Percentiles rank a stretch among this genome's conserved stretches.
These are phyloP conservation scores for Hylyphantes graminicola DNA, from an alignment of 1,140 invertebrate genomes.

Conservation along the genomic window DNA sequence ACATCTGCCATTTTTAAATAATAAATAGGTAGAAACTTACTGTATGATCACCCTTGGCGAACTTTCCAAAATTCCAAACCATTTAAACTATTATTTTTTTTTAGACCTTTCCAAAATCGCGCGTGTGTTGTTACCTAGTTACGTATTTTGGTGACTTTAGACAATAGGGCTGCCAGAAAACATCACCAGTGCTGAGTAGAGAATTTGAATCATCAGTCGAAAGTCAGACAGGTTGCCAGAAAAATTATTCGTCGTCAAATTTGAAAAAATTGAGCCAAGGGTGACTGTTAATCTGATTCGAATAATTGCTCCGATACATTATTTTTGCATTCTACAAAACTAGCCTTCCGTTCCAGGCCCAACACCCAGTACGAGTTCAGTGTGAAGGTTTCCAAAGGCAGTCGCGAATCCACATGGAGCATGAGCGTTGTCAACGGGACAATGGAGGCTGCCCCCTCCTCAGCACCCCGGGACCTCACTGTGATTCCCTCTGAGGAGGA, in stretches of 20 bases:
- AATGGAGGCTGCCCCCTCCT: constrained; percentile 74
- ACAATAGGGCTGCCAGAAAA: too few species aligned
- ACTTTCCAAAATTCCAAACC: too few species aligned
- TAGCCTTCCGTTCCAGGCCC: constrained; percentile 71
- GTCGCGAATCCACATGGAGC: constrained; percentile 89
- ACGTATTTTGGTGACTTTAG: too few species aligned
- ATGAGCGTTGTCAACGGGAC: constrained; percentile 92
- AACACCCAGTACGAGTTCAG: constrained; percentile 96
- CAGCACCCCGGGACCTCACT: constrained; percentile 61
- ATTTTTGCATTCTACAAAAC: background rate
- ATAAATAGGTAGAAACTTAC: too few species aligned
- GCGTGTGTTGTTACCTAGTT: too few species aligned
- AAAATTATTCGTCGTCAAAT: background rate
- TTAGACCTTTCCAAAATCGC: too few species aligned
- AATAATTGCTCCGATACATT: background rate
- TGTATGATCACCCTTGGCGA: too few species aligned
- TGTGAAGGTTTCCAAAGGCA: constrained; percentile 85
- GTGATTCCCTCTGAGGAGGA: constrained; percentile 72
- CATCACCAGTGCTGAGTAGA: too few species aligned
- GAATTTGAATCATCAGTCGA: too few species aligned
- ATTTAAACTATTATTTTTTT: too few species aligned
- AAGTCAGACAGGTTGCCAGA: background rate
- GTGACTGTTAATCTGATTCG: background rate
- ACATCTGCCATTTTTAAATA: too few species aligned
- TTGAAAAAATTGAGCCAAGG: too few species aligned